These are phyloP conservation scores for Phrynosoma blainvillii DNA, from an alignment of 2,113 vertebrate species.

Conservation along the genomic window DNA sequence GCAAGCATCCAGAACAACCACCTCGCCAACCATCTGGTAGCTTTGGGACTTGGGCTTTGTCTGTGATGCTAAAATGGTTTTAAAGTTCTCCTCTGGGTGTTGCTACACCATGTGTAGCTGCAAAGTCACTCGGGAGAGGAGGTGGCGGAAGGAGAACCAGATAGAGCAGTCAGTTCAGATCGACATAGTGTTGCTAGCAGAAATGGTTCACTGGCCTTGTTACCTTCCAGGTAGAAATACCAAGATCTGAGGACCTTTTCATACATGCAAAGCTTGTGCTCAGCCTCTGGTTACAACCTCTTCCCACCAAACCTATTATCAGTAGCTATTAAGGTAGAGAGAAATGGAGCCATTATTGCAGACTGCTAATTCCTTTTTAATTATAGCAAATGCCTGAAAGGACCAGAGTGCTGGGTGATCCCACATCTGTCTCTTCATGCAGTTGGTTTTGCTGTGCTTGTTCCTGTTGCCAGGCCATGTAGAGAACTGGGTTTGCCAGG, in stretches of 20 bases:
- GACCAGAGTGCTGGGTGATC: background rate
- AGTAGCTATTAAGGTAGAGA: constrained; percentile 35
- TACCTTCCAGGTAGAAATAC: no score
- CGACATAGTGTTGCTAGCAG: no score
- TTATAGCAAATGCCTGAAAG: constrained; percentile 56
- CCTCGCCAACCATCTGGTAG: rapidly evolving
- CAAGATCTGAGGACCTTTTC: no score
- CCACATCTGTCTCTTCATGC: background rate
- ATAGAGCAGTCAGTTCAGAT: background rate
- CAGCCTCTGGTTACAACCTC: background rate
- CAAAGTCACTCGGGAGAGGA: background rate
- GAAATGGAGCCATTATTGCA: constrained; percentile 37
- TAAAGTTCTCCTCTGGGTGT: background rate
- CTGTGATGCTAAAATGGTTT: background rate
- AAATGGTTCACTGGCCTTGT: background rate
- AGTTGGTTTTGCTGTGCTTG: rapidly evolving
- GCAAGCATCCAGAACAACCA: rapidly evolving
- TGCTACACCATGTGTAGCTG: background rate
- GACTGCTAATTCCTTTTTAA: constrained; percentile 56
- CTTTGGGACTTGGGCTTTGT: background rate
- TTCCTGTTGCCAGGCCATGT: rapidly evolving
- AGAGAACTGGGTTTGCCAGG: rapidly evolving
- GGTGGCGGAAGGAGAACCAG: background rate
- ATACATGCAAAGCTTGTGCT: background rate
- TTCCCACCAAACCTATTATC: background rate